Percentiles rank a stretch among this genome's conserved stretches.
Conservation (phyloP, 2,797 vertebrate species). For the Sebastiscus tertius region DNA sequence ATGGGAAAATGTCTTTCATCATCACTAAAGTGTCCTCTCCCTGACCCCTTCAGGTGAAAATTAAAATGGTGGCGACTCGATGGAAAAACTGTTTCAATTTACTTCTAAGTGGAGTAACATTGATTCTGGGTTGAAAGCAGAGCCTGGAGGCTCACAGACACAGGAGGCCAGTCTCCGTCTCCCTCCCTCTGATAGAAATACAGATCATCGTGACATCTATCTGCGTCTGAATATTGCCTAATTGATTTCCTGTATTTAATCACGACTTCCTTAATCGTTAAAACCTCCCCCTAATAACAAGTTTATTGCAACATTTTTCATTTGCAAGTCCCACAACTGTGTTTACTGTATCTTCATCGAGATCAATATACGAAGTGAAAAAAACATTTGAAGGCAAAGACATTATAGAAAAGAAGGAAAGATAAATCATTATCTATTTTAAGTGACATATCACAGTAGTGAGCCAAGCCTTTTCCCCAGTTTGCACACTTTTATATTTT, state of each 20-base stretch:
- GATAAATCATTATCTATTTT: not conserved
- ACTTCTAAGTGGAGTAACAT: conserved; percentile 78
- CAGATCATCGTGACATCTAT: conserved; percentile 28
- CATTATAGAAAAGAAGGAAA: not conserved
- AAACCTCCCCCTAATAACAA: not conserved
- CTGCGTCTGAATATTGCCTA: conserved; percentile 24
- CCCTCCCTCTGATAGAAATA: conserved; percentile 21
- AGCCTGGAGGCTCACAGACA: conserved; percentile 58
- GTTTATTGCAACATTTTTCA: not conserved
- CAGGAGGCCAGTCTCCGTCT: conserved; percentile 12
- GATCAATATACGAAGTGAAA: not conserved
- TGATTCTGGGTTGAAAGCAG: conserved; percentile 75
- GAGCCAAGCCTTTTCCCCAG: not conserved
- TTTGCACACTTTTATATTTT: not conserved
- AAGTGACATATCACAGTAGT: not conserved
- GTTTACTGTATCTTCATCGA: not conserved
- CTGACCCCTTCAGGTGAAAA: conserved; percentile 80
- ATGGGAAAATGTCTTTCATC: conserved; percentile 82
- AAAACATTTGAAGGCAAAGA: not conserved
- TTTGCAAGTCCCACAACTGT: not conserved
- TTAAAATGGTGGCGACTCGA: conserved; percentile 75
- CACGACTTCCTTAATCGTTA: conserved; percentile 34
- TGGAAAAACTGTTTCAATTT: conserved; percentile 83
- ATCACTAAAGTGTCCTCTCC: conserved; percentile 80
- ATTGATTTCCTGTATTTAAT: conserved; percentile 46